Percentiles rank a stretch among this genome's conserved stretches.
These are phyloP conservation scores for Amyelois transitella DNA, from an alignment of 1,140 invertebrate genomes.

Conservation along the genomic window DNA sequence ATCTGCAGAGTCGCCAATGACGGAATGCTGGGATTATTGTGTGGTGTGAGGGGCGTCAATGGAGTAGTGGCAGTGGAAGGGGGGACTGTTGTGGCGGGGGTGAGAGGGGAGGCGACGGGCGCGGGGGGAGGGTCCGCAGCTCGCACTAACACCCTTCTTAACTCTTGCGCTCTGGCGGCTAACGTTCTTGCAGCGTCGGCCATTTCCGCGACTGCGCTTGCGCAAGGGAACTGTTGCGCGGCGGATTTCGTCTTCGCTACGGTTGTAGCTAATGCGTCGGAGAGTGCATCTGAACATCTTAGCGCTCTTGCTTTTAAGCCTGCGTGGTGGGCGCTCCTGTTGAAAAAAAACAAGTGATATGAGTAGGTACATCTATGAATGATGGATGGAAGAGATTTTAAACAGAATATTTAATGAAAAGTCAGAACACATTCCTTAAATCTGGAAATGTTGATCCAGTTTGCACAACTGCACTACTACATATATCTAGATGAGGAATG, in stretches of 20 bases:
- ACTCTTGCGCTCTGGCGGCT: constrained; percentile 46
- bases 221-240: constrained; percentile 92
- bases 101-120: constrained; percentile 19
- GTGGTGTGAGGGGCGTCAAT: constrained; percentile 47
- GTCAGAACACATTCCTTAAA: too few relatives aligned
- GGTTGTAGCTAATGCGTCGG: constrained; percentile 87
- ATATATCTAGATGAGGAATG: too few relatives aligned
- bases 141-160: constrained; percentile 41
- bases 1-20: constrained; percentile 48
- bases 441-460: too few relatives aligned
- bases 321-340: constrained; percentile 81
- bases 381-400: too few relatives aligned
- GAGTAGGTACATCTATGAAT: too few relatives aligned
- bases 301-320: constrained; percentile 83
- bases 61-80: constrained; percentile 44
- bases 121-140: constrained; percentile 51
- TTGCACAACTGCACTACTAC: too few relatives aligned
- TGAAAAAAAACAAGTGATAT: constrained; percentile 10
- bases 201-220: constrained; percentile 93
- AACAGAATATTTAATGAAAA: too few relatives aligned
- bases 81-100: constrained; percentile 48
- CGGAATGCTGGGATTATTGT: constrained; percentile 27
- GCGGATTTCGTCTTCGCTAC: constrained; percentile 93
- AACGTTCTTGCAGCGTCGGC: constrained; percentile 83
- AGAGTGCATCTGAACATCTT: constrained; percentile 87